These are phyloP conservation scores for Rugalucina vietnamica DNA, from an alignment of 2,888 invertebrate species.

Conservation along the genomic window DNA sequence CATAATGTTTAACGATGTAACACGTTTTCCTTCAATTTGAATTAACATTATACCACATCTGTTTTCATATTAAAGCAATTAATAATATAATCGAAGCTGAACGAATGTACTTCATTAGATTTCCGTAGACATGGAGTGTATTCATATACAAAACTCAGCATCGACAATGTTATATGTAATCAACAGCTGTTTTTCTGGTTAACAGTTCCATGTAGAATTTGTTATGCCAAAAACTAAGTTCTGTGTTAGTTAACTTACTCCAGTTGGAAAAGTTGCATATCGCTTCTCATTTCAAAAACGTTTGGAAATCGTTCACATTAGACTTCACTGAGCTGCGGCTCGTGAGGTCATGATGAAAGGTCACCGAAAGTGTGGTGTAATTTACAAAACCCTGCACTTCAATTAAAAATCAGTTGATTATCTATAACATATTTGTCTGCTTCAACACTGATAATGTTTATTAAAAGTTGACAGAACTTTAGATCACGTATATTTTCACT, in stretches of 20 bases:
- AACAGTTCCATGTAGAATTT: not conserved
- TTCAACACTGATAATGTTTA: too few species aligned
- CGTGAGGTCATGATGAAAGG: too few species aligned
- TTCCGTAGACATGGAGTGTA: not conserved
- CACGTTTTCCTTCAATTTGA: not conserved
- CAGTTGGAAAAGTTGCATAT: not conserved
- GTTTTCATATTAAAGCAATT: not conserved
- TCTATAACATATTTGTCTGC: too few species aligned
- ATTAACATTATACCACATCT: not conserved
- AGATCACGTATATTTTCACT: too few species aligned
- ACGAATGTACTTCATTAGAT: not conserved
- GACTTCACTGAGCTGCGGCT: too few species aligned
- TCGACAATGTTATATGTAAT: not conserved
- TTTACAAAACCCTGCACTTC: too few species aligned
- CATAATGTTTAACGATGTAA: not conserved
- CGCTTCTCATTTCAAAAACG: too few species aligned
- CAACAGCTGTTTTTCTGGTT: not conserved
- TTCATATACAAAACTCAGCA: not conserved
- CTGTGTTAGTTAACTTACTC: not conserved
- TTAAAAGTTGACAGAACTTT: too few species aligned
- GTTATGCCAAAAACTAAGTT: not conserved
- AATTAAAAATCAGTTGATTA: too few species aligned
- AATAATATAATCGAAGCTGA: not conserved
- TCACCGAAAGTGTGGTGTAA: too few species aligned
- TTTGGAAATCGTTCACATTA: too few species aligned